A percentile compares a stretch with the other conserved stretches of the same genome.
Conservation (phyloP, 2,888 invertebrate species). For the Norana najaformis region DNA sequence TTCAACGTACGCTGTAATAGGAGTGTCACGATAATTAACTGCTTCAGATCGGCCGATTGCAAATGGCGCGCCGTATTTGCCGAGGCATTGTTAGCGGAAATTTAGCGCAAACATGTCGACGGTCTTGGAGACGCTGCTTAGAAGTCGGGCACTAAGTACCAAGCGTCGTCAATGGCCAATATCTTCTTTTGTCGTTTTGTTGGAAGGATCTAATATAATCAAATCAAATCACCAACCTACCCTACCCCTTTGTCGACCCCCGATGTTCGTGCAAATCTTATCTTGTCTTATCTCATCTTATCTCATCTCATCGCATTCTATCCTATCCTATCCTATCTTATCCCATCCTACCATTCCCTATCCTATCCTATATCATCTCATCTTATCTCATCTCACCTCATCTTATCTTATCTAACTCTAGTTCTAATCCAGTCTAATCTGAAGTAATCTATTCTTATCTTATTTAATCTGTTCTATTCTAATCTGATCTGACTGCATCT, state of each 20-base stretch:
- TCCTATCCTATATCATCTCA: too few relatives aligned
- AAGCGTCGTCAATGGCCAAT: not conserved
- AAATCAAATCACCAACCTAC: too few relatives aligned
- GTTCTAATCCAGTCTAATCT: too few relatives aligned
- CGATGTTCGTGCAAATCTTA: too few relatives aligned
- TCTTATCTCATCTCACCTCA: too few relatives aligned
- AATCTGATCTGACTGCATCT: not conserved
- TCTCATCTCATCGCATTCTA: too few relatives aligned
- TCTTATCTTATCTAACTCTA: too few relatives aligned
- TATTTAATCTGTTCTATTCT: not conserved
- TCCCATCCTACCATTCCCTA: too few relatives aligned
- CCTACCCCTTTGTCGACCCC: too few relatives aligned
- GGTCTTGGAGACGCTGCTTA: not conserved
- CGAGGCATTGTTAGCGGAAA: not conserved
- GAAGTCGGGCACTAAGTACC: not conserved
- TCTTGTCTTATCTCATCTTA: too few relatives aligned
- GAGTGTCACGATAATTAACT: slow-evolving; percentile 13
- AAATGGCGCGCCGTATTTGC: not conserved
- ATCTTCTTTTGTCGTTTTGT: not conserved
- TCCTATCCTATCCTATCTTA: too few relatives aligned
- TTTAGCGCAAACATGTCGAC: slow-evolving; percentile 13
- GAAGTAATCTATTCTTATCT: too few relatives aligned
- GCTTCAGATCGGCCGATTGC: not conserved
- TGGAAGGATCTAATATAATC: not conserved
- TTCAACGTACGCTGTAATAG: not conserved